Evolutionary conservation across 2,888 invertebrate genomes (phyloP).

Genomic region (Meiosimyza decipiens): DNA sequence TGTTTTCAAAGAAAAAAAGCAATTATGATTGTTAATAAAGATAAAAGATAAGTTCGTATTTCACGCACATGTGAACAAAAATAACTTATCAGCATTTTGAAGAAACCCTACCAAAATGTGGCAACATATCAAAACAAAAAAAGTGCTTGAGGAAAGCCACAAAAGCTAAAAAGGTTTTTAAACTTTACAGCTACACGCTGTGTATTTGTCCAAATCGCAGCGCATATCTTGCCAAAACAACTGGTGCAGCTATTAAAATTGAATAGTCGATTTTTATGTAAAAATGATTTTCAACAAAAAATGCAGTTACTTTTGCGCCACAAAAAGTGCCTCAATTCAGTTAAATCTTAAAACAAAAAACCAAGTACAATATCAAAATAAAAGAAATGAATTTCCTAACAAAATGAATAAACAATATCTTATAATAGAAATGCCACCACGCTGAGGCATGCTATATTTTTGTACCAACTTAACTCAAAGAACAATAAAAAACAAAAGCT

Average conservation of each 20-base stretch:
- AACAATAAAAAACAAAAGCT: background rate
- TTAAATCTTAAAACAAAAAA: background rate
- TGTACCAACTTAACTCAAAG: background rate
- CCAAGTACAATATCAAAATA: too few relatives aligned
- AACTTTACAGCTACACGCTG: too few relatives aligned
- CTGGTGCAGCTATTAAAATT: background rate
- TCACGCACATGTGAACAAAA: too few relatives aligned
- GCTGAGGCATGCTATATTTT: slow-evolving; percentile 28
- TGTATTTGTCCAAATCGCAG: too few relatives aligned
- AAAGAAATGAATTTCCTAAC: background rate
- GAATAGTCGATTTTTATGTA: background rate
- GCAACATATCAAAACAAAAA: too few relatives aligned
- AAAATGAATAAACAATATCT: slow-evolving; percentile 12
- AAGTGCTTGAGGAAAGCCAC: too few relatives aligned
- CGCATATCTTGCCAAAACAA: background rate
- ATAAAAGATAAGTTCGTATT: too few relatives aligned
- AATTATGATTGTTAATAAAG: too few relatives aligned
- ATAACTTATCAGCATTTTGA: too few relatives aligned
- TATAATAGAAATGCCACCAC: slow-evolving; percentile 26
- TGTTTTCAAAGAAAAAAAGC: too few relatives aligned
- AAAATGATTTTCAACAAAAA: background rate
- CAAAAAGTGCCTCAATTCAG: slow-evolving; percentile 10
- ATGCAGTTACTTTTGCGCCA: background rate
- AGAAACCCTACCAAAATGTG: too few relatives aligned
- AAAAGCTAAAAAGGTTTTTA: too few relatives aligned